phyloP scores from a whole-genome alignment of 2,113 vertebrate species.

The Macrotus californicus region DNA sequence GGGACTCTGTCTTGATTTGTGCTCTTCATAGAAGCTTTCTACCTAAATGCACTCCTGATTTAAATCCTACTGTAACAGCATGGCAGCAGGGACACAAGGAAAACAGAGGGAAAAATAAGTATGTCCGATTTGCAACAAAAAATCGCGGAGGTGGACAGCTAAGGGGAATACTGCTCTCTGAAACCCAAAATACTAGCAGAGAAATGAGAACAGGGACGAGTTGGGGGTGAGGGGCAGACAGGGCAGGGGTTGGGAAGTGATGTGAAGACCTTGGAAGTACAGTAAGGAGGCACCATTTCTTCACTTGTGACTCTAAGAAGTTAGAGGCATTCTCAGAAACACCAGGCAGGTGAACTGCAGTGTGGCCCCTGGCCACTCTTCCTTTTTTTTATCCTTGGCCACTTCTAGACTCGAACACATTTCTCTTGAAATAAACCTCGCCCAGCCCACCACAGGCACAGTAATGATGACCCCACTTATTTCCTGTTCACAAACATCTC shows the following conservation, averaged over 20 bases:
- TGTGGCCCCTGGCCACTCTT: neutral
- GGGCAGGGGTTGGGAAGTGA: neutral
- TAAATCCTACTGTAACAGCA: neutral
- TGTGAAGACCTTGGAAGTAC: neutral
- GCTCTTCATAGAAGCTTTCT: constrained; percentile 30
- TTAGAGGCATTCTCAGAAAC: neutral
- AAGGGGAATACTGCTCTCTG: neutral
- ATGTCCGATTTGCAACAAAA: neutral
- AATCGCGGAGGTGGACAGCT: neutral
- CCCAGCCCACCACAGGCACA: neutral
- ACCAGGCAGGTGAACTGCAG: neutral
- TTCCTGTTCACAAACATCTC: neutral
- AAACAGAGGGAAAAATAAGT: neutral
- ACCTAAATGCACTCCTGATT: neutral
- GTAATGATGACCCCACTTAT: neutral
- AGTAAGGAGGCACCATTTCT: neutral
- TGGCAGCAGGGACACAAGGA: neutral
- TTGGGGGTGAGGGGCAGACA: neutral
- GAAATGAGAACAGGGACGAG: neutral
- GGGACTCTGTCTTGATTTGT: constrained; percentile 19
- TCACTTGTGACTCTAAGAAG: neutral
- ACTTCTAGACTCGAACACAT: neutral
- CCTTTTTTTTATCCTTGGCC: neutral
- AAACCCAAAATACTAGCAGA: neutral
- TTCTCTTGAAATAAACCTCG: neutral